phyloP scores from a whole-genome alignment of 53 echinoderm and acorn worm species.

The Glandiceps talaboti region DNA sequence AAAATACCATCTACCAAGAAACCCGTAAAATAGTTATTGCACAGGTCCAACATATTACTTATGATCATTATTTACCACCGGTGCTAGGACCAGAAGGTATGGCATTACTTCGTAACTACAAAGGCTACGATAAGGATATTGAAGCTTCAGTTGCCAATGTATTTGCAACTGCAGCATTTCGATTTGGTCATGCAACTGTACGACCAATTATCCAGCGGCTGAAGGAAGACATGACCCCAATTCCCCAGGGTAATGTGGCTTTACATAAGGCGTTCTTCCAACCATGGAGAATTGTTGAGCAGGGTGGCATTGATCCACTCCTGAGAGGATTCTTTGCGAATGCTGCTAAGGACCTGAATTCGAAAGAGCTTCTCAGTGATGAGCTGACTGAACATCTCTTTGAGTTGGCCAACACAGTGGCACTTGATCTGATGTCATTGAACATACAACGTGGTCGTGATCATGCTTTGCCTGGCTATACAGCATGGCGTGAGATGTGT shows the following conservation, averaged over 20 bases:
- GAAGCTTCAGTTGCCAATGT: constrained; percentile 44
- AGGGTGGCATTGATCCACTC: constrained; percentile 54
- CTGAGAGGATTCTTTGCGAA: constrained; percentile 47
- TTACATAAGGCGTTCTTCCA: constrained; percentile 42
- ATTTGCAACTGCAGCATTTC: constrained; percentile 50
- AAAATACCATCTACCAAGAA: constrained; percentile 42
- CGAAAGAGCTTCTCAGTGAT: constrained; percentile 15
- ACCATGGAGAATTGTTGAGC: constrained; percentile 3
- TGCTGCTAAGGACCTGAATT: constrained; percentile 46
- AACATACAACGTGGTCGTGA: constrained; percentile 15
- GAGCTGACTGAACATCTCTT: constrained; percentile 10
- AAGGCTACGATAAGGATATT: constrained; percentile 30
- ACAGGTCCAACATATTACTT: constrained; percentile 48
- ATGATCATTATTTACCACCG: constrained; percentile 61
- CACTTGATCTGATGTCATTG: neutral
- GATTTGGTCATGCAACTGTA: constrained; percentile 70
- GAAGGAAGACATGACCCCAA: constrained; percentile 26
- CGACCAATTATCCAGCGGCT: constrained; percentile 30
- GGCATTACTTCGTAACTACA: neutral
- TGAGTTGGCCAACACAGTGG: neutral
- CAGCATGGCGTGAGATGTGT: constrained; percentile 46
- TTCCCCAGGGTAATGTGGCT: constrained; percentile 2
- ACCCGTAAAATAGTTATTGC: constrained; percentile 59
- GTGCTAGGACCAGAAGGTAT: constrained; percentile 14
- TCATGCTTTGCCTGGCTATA: constrained; percentile 1